Percentiles rank a stretch among this genome's conserved stretches.
Evolutionary conservation across 2,797 vertebrate genomes (phyloP).

Genomic region (Halcyon badia): DNA sequence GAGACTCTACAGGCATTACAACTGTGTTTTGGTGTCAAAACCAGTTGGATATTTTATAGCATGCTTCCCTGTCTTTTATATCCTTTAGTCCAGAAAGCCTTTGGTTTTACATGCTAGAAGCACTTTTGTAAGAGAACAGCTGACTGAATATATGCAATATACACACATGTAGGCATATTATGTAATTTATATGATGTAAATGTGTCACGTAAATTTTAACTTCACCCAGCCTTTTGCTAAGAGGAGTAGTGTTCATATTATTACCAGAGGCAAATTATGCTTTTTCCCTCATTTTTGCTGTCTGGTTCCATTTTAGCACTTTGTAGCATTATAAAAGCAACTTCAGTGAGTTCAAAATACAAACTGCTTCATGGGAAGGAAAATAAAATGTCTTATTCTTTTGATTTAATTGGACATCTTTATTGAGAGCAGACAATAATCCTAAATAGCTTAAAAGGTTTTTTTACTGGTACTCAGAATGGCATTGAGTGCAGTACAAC

Average conservation of each 20-base stretch:
- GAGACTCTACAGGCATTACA: not conserved
- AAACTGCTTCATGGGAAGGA: not conserved
- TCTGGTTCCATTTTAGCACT: not conserved
- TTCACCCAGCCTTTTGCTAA: not conserved
- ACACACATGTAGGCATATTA: not conserved
- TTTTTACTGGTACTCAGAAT: not conserved
- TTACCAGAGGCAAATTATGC: not conserved
- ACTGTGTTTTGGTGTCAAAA: not conserved
- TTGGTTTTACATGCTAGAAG: not conserved
- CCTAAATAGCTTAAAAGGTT: not conserved
- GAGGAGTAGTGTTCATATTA: not conserved
- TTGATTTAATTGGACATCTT: not conserved
- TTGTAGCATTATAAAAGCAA: not conserved
- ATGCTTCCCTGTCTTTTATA: not conserved
- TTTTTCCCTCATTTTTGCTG: not conserved
- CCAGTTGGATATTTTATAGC: not conserved
- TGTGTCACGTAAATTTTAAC: not conserved
- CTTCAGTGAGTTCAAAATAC: not conserved
- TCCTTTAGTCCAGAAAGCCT: not conserved
- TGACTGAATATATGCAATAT: not conserved
- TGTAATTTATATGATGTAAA: not conserved
- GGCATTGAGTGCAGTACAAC: not conserved
- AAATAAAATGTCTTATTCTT: not conserved
- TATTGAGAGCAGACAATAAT: not conserved
- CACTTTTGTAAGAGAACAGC: not conserved